Base-by-base conservation (phyloP, 1,140 invertebrate genomes). In the Neoseiulus cucumeris region DNA sequence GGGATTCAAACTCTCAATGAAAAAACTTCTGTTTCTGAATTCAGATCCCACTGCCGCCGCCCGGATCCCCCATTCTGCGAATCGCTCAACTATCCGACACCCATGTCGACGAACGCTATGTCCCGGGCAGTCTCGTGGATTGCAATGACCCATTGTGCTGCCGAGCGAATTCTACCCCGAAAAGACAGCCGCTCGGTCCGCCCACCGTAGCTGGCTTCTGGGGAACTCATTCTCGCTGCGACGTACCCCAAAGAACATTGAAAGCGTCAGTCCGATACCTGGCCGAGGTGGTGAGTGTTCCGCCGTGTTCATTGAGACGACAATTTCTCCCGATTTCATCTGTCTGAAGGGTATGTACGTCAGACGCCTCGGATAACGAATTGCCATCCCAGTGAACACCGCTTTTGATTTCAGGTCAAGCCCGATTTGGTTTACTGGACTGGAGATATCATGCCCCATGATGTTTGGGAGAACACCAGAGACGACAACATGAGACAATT, bases 341-440 rank as follows among this genome's bases (percentile, higher is more conserved):
- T 28, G 4, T 17, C 33, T 9, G 33, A 39, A 6, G 33, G 4
- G 33, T 6, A 39, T 39, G 9, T 39, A 39, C 33, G 9, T 39
- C 4, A 39, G 33, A n/a, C n/a, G n/a, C n/a, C n/a, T n/a, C n/a
- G n/a, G n/a, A n/a, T n/a, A n/a, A n/a, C n/a, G n/a, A n/a, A n/a
- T n/a, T n/a, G n/a, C n/a, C n/a, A n/a, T n/a, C n/a, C n/a, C n/a
- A n/a, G n/a, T n/a, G n/a, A n/a, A n/a, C n/a, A n/a, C 33, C 9
- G 33, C 33, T 39, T 39, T 9, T 39, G 33, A 39, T 6, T 39
- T 39, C 9, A 59, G 51, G 55, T 68, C 7, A 51, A 91, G 87
- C 90, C 96, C 69, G 92, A 97, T 77, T 95, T 93, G 74, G 93
- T 98, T 69, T 75, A 95, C n/a, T 98, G 92, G 90, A 98, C 94